Evolutionary conservation across 2,888 invertebrate genomes (phyloP).

Genomic region (Temnothorax ravouxi): DNA sequence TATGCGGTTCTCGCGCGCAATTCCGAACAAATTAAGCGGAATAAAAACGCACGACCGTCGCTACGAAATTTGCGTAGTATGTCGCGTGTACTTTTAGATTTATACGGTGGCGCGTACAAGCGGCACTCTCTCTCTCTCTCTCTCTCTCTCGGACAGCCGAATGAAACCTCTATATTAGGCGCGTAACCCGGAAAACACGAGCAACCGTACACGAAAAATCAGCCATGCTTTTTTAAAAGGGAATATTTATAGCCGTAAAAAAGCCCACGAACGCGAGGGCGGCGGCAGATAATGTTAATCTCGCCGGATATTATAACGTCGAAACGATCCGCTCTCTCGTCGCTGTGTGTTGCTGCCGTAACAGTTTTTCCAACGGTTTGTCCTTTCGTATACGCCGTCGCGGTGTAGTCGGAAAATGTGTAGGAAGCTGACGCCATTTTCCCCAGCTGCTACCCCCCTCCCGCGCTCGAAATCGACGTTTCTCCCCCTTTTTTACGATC

Average conservation of each 20-base stretch:
- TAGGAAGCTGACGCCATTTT: slow-evolving; percentile 73
- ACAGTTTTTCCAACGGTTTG: slow-evolving; percentile 43
- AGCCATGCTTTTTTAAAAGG: slow-evolving; percentile 39
- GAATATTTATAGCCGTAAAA: slow-evolving; percentile 47
- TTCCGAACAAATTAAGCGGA: slow-evolving; percentile 55
- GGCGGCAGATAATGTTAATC: slow-evolving; percentile 50
- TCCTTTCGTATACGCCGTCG: slow-evolving; percentile 26
- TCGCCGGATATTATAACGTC: slow-evolving; percentile 55
- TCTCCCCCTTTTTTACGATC: slow-evolving; percentile 69
- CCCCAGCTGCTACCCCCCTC: slow-evolving; percentile 53
- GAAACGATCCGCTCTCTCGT: slow-evolving; percentile 41
- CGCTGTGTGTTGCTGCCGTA: slow-evolving; percentile 18
- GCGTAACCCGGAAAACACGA: slow-evolving; percentile 39
- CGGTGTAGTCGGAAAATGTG: slow-evolving; percentile 36
- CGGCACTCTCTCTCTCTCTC: background rate
- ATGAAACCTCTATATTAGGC: slow-evolving; percentile 37
- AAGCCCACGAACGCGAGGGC: slow-evolving; percentile 26
- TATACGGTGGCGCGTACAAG: slow-evolving; percentile 45
- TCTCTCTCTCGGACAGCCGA: slow-evolving; percentile 46
- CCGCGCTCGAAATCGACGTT: slow-evolving; percentile 68
- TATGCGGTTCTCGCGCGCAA: slow-evolving; percentile 52
- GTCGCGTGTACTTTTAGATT: slow-evolving; percentile 49
- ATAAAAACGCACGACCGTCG: slow-evolving; percentile 50
- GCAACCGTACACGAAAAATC: slow-evolving; percentile 40
- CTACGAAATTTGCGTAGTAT: slow-evolving; percentile 53